phyloP scores from a whole-genome alignment of 2,888 invertebrate genomes.

The Petrolisthes cinctipes region DNA sequence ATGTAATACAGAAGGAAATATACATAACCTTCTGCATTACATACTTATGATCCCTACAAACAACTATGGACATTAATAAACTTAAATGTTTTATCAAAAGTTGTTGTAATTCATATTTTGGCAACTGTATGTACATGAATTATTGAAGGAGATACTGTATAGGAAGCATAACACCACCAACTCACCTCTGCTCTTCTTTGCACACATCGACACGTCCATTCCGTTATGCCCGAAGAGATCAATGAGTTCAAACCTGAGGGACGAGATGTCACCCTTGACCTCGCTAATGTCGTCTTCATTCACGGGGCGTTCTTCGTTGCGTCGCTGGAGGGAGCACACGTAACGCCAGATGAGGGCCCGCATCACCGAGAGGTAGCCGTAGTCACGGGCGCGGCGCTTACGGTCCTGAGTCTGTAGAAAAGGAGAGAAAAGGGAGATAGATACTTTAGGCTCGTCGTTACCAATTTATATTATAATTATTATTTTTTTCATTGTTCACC shows the following conservation, averaged over 20 bases:
- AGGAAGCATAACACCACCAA: not conserved
- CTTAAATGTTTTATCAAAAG: too few relatives aligned
- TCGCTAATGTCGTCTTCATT: constrained; percentile 99
- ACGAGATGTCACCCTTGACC: constrained; percentile 95
- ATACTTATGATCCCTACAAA: too few relatives aligned
- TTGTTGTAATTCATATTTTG: too few relatives aligned
- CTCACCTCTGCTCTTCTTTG: constrained; percentile 70
- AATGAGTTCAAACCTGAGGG: constrained; percentile 90
- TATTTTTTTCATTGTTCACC: too few relatives aligned
- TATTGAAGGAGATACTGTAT: too few relatives aligned
- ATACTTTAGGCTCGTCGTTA: too few relatives aligned
- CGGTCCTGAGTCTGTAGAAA: constrained; percentile 66
- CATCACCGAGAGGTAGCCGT: constrained; percentile 79
- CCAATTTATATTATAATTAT: too few relatives aligned
- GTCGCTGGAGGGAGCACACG: constrained; percentile 88
- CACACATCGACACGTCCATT: constrained; percentile 84
- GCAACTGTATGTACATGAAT: too few relatives aligned
- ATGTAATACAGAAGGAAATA: too few relatives aligned
- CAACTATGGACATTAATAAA: too few relatives aligned
- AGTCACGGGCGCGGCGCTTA: constrained; percentile 68
- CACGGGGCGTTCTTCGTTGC: constrained; percentile 90
- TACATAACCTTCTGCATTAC: too few relatives aligned
- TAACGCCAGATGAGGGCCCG: constrained; percentile 89
- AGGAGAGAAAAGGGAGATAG: not conserved
- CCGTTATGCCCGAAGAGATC: constrained; percentile 92